A percentile compares a stretch with the other conserved stretches of the same genome.
Evolutionary conservation across 2,888 invertebrate genomes (phyloP).

Genomic region (Helleia helle): DNA sequence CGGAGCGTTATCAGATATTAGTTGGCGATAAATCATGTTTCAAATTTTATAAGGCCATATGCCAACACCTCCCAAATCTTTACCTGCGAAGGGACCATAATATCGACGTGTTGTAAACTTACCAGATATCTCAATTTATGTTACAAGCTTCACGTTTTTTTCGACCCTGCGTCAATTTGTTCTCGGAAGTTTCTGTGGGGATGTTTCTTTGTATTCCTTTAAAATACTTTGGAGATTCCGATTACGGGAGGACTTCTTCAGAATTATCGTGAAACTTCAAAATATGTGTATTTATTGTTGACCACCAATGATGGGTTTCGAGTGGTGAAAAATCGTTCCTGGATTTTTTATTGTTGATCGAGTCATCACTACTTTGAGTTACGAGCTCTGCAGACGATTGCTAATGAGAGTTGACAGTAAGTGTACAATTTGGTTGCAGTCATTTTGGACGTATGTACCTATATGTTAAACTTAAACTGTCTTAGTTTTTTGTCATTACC

Average conservation of each 20-base stretch:
- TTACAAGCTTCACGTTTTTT: conserved; percentile 6
- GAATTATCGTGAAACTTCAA: conserved; percentile 1
- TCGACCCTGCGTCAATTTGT: conserved; percentile 28
- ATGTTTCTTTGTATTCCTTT: conserved; percentile 9
- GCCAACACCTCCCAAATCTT: conserved; percentile 35
- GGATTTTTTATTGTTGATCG: too few species aligned
- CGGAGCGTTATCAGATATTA: conserved; percentile 31
- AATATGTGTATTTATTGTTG: too few species aligned
- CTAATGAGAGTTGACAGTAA: too few species aligned
- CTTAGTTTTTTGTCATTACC: too few species aligned
- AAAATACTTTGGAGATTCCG: neutral
- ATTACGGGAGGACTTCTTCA: neutral
- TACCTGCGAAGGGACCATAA: conserved; percentile 66
- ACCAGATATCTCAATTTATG: conserved; percentile 65
- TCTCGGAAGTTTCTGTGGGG: conserved; percentile 33
- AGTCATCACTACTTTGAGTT: too few species aligned
- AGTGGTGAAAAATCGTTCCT: neutral
- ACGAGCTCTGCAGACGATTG: too few species aligned
- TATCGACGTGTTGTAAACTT: conserved; percentile 49
- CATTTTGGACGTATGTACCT: too few species aligned
- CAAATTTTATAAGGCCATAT: conserved; percentile 48
- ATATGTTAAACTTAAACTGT: too few species aligned
- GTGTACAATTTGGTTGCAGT: too few species aligned
- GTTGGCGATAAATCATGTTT: conserved; percentile 46
- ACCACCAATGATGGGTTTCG: neutral